Base-by-base conservation (phyloP, 2,888 invertebrate genomes). In the Spicauda simplicius region DNA sequence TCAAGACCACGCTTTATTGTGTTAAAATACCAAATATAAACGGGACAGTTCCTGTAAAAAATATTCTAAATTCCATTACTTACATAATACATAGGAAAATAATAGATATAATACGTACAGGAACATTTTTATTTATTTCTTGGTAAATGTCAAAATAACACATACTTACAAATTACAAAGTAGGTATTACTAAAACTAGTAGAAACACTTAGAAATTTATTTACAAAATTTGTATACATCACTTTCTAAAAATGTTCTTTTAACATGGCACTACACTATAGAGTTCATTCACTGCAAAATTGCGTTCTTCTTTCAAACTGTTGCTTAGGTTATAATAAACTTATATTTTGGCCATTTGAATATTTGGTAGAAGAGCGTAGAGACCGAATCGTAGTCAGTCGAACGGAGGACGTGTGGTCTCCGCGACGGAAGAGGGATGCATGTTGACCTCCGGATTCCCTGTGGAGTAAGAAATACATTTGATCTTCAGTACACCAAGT, bases 391-490 rank as follows among this genome's bases (percentile, higher is more conserved):
- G 91, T 89, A 0, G 91, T 92, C 64, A 91, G 73, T 55, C 92
- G 79, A 0, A 91, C 82, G 16, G 92, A 92, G 0, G 92, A 92
- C 0, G 90, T 91, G 67, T 86, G 86, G 69, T 92, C 91, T 0
- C 90, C 88, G 1, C 91, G 86, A 0, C 91, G 86, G 0, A 90
- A 78, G 1, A 88, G 74, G 0, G 92, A 93, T 0, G 90, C 89
- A n/a, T 88, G 91, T 1, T 82, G 83, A 0, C 87, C 90, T 14
- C 87, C 90, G 0, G 91, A 91, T 72, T 92, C 90, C 73, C 92
- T 92, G 83, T 56, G 57, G 41, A 58, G 12, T n/a, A 16, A 59
- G 33, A 50, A 25, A 59, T 0, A 18, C 1, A 20, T 14, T 48
- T n/a, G 37, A 45, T 45, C 6, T 6, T 3, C 45, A 45, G n/a